These are phyloP conservation scores for Seriola rivoliana DNA, from an alignment of 2,113 vertebrate species.

Conservation along the genomic window DNA sequence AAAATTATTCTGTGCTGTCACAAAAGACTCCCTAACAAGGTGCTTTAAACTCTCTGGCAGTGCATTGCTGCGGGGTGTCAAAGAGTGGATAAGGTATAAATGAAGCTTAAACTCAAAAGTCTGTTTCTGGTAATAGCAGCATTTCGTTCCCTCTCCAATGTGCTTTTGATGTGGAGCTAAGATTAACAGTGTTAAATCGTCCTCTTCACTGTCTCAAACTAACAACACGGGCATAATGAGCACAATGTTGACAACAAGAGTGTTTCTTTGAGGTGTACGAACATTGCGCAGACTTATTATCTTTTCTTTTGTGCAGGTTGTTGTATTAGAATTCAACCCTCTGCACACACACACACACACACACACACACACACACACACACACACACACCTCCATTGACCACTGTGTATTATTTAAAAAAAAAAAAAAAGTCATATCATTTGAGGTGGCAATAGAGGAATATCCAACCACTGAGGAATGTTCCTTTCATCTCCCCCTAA, in stretches of 20 bases:
- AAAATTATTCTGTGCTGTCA: constrained; percentile 82
- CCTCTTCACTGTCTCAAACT: constrained; percentile 60
- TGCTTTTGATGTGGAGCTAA: constrained; percentile 77
- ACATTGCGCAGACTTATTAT: constrained; percentile 19
- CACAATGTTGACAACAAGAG: constrained; percentile 47
- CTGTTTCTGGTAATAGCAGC: constrained; percentile 81
- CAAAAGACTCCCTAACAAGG: constrained; percentile 84
- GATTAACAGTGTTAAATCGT: constrained; percentile 76
- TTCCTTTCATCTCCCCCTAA: constrained; percentile 50
- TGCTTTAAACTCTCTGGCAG: constrained; percentile 82
- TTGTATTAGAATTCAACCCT: constrained; percentile 19
- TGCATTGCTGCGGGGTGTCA: constrained; percentile 77
- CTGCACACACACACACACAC: neutral
- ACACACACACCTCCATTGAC: constrained; percentile 9
- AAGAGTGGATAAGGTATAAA: constrained; percentile 81
- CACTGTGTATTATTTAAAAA: constrained; percentile 27
- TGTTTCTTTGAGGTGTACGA: constrained; percentile 4
- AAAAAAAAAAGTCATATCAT: constrained; percentile 9
- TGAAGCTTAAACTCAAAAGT: constrained; percentile 82
- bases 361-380: no score
- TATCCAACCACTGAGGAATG: constrained; percentile 31
- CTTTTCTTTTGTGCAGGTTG: constrained; percentile 27
- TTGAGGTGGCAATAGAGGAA: constrained; percentile 37
- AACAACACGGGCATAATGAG: constrained; percentile 68
- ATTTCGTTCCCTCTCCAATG: constrained; percentile 71